Evolutionary conservation across 2,797 vertebrate species (phyloP), one percentile per base, ranked within the genome.

Genomic region (Eulemur rubriventer): DNA sequence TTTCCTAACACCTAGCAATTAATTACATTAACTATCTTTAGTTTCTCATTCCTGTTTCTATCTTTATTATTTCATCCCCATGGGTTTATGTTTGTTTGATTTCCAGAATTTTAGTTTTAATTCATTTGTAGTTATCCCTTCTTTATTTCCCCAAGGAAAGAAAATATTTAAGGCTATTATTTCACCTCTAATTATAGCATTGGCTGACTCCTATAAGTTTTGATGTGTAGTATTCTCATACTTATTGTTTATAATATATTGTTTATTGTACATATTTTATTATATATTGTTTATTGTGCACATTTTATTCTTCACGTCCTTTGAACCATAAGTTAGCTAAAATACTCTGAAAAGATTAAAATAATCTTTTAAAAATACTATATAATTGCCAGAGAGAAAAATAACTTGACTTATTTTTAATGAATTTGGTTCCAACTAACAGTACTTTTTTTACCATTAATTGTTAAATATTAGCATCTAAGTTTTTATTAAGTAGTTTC

Each of bases 171-270:
- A 73, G n/a, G 72, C 80, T 95, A 95, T 88, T 85, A 80, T 33
- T 95, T 94, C 55, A 92, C 92, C 78, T 97, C 59, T 67, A 33
- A 80, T 10, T 94, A 73, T 82, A 94, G 79, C 93, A 91, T 89
- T 96, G 91, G 94, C 72, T 97, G 80, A 46, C 12, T 57, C 48
- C 50, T 28, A 48, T 24, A 57, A 59, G 7, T 67, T 88, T 79
- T 85, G 33, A 57, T 70, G 57, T 43, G 33, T 46, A 46, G 7
- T 17, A 46, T 41, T 91, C 48, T 88, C 10, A 82, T 30, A 65
- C 76, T 70, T 91, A 82, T 28, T 95, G 18, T 57, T 89, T 84
- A 85, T 1, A 75, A 30, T 35, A 50, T 59, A 86, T 17, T 57
- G 7, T 22, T 81, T 81, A 52, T 65, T 75, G 5, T 63, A 41